phyloP scores from a whole-genome alignment of 1,140 invertebrate species.

The Pseudomyrmex flavicornis region DNA sequence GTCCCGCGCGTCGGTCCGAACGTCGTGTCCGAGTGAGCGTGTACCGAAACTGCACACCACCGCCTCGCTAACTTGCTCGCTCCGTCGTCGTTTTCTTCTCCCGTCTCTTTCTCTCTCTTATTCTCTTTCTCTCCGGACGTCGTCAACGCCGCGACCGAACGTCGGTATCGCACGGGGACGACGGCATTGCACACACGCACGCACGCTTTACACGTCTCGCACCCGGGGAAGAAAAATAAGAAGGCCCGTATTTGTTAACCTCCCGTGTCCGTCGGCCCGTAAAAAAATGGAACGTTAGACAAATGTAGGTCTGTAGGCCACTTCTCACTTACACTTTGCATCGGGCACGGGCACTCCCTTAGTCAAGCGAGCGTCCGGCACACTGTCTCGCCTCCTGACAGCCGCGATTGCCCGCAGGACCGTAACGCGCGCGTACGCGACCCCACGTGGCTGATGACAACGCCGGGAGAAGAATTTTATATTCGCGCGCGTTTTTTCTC shows the following conservation, averaged over 20 bases:
- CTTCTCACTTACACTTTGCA: constrained; percentile 88
- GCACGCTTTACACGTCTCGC: constrained; percentile 15
- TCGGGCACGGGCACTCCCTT: constrained; percentile 82
- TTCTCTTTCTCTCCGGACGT: constrained; percentile 24
- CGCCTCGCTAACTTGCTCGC: constrained; percentile 51
- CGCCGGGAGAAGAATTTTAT: too few species aligned
- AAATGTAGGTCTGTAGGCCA: constrained; percentile 90
- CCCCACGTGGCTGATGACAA: neutral
- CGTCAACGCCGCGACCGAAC: constrained; percentile 60
- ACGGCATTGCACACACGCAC: constrained; percentile 63
- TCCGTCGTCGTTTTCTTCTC: constrained; percentile 34
- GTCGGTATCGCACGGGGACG: constrained; percentile 68
- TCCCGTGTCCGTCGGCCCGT: constrained; percentile 66
- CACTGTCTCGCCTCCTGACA: constrained; percentile 71
- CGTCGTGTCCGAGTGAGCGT: constrained; percentile 60
- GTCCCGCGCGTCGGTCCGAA: constrained; percentile 62
- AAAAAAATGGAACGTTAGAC: constrained; percentile 86
- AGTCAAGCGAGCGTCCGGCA: constrained; percentile 84
- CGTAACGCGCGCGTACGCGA: constrained; percentile 32
- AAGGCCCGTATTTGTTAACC: constrained; percentile 67
- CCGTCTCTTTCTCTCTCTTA: constrained; percentile 1
- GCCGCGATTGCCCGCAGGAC: constrained; percentile 63
- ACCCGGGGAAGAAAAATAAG: constrained; percentile 31
- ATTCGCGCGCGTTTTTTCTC: neutral
- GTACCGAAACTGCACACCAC: constrained; percentile 70